These are phyloP conservation scores for Julus scanicus DNA, from an alignment of 2,888 invertebrate genomes.

Conservation along the genomic window DNA sequence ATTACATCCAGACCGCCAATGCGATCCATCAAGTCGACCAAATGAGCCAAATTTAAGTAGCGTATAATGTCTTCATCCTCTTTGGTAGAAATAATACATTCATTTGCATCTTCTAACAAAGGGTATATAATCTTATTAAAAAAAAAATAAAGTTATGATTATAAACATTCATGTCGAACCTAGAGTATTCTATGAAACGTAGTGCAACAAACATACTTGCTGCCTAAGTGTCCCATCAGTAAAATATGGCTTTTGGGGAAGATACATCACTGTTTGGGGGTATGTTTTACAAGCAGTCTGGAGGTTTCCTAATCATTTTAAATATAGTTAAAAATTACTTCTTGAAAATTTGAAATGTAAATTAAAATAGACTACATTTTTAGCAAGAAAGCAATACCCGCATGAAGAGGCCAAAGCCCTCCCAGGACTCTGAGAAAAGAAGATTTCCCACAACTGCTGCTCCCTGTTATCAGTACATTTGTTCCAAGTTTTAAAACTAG, in stretches of 20 bases:
- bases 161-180: too few relatives aligned
- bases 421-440: slow-evolving; percentile 70
- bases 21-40: slow-evolving; percentile 62
- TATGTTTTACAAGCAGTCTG: neutral
- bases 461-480: slow-evolving; percentile 71
- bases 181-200: neutral
- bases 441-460: slow-evolving; percentile 72
- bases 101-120: slow-evolving; percentile 59
- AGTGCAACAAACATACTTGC: slow-evolving; percentile 65
- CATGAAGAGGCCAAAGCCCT: slow-evolving; percentile 69
- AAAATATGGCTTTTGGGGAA: slow-evolving; percentile 72
- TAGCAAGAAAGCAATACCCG: neutral
- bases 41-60: slow-evolving; percentile 65
- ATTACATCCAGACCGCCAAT: slow-evolving; percentile 65
- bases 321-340: neutral
- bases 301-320: neutral
- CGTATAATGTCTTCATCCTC: slow-evolving; percentile 62
- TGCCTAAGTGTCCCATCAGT: slow-evolving; percentile 70
- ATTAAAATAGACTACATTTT: neutral
- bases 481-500: slow-evolving; percentile 67
- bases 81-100: slow-evolving; percentile 57
- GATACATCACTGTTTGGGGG: slow-evolving; percentile 67
- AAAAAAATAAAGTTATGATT: slow-evolving; percentile 25
- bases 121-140: slow-evolving; percentile 62
- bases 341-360: neutral